Conservation (phyloP, 2,888 invertebrate species). For the Caenorhabditis virilis region DNA sequence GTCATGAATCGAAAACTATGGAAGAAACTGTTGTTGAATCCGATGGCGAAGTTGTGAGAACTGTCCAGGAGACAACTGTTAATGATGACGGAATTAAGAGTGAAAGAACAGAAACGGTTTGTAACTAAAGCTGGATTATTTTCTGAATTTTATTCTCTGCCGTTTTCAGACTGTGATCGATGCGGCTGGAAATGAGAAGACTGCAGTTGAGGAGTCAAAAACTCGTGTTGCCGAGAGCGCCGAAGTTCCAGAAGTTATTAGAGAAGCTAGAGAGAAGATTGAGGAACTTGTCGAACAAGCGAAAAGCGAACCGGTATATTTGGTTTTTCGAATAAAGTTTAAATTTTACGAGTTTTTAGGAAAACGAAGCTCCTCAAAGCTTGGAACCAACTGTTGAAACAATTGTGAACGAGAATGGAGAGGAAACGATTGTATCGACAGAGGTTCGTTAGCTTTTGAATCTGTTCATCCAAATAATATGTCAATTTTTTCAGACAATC, state of each 20-base stretch:
- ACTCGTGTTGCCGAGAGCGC: conserved; percentile 36
- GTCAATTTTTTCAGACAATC: conserved; percentile 14
- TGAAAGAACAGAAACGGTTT: conserved; percentile 37
- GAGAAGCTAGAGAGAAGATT: conserved; percentile 37
- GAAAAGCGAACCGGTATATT: not conserved
- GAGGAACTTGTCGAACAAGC: conserved; percentile 19
- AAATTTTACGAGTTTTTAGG: no score
- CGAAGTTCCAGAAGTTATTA: conserved; percentile 38
- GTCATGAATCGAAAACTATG: conserved; percentile 44
- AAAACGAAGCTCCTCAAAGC: not conserved
- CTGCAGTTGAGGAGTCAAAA: conserved; percentile 26
- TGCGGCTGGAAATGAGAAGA: conserved; percentile 35
- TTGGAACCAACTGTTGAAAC: conserved; percentile 35
- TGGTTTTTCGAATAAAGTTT: no score
- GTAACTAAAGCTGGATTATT: not conserved
- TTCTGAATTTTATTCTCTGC: not conserved
- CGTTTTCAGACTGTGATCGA: conserved; percentile 37
- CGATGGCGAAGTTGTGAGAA: conserved; percentile 40
- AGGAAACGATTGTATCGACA: conserved; percentile 37
- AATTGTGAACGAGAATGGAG: conserved; percentile 32
- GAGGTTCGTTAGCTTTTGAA: conserved; percentile 14
- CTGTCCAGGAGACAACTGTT: conserved; percentile 41
- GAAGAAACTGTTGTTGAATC: conserved; percentile 46
- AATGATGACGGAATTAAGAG: conserved; percentile 40
- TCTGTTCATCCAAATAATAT: not conserved